Evolutionary conservation across 2,797 vertebrate genomes (phyloP), one percentile per base, ranked within the genome.

Genomic region (Cossypha heuglini): DNA sequence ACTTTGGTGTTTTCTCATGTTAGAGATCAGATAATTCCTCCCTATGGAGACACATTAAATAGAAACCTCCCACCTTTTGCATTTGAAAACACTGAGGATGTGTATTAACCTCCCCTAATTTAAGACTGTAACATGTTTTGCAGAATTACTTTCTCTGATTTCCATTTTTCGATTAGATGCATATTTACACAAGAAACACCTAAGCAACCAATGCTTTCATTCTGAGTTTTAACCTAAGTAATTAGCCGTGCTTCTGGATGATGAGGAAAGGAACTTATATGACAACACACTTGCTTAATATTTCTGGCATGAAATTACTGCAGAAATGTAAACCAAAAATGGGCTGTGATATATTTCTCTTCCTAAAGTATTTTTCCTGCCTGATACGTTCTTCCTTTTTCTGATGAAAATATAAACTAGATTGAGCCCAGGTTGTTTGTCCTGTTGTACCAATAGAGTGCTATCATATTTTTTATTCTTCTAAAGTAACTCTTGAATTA

Each of bases 1-100:
- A 73, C 83, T 74, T 43, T 63, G 58, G 88, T 86, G 81, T 87
- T 94, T 93, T 97, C 96, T 94, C 79, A 37, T 94, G 95, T 96
- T 97, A 89, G 74, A 76, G 57, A 88, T 96, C 90, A 93, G 75
- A 77, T 91, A 84, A 93, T 89, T 88, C 33, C 37, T 93, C 94
- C 86, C 54, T 26, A 42, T 46, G 43, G 79, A 93, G 14, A 75
- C 37, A 51, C 0, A 0, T 73, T 85, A 88, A 97, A 90, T 26
- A 58, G 46, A 71, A 61, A 90, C 51, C 66, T 85, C 86, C 94
- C 77, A 49, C 83, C 49, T 90, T 86, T 84, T 85, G 76, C 93
- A 84, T 86, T 37, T 80, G 75, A 72, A 93, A 85, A 80, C 69
- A 81, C 46, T 13, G 26, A 64, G 46, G 51, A 86, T 68, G 54